Evolutionary conservation across 2,113 vertebrate species (phyloP).

Genomic region (Lampris incognitus): DNA sequence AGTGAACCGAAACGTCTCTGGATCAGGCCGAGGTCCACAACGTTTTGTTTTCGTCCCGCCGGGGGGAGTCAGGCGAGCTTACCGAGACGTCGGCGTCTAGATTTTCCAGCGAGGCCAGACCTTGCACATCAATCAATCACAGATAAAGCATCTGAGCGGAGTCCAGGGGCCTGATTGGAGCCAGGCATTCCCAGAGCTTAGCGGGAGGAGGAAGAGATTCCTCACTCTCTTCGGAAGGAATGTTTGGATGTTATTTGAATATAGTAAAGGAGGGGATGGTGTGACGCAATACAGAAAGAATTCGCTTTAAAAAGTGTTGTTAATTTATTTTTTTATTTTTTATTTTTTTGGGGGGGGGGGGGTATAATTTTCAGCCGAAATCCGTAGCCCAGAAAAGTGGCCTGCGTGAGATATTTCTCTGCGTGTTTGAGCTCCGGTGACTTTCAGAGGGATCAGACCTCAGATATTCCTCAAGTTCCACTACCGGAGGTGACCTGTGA

Average conservation of each 20-base stretch:
- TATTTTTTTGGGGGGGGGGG: too few species aligned
- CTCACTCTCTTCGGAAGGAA: conserved; percentile 17
- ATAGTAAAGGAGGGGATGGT: background rate
- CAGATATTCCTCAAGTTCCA: conserved; percentile 8
- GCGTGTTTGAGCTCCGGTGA: conserved; percentile 16
- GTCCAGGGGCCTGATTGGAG: conserved; percentile 52
- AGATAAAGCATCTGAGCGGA: conserved; percentile 41
- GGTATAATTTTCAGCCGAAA: conserved; percentile 2
- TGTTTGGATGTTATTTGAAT: conserved; percentile 21
- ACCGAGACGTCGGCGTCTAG: too few species aligned
- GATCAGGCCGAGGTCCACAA: background rate
- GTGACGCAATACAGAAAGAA: conserved; percentile 32
- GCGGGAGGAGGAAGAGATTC: conserved; percentile 5
- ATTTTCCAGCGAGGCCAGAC: conserved; percentile 14
- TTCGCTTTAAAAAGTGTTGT: background rate
- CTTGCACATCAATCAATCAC: conserved; percentile 32
- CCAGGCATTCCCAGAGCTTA: conserved; percentile 27
- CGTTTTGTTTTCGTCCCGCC: too few species aligned
- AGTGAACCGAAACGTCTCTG: background rate
- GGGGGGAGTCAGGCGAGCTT: too few species aligned
- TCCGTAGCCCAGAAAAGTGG: background rate
- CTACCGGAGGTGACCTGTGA: background rate
- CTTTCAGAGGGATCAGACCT: background rate
- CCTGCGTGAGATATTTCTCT: background rate
- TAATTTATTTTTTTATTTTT: too few species aligned